Base-by-base conservation (phyloP, 2,888 invertebrate species). In the Limulus polyphemus region DNA sequence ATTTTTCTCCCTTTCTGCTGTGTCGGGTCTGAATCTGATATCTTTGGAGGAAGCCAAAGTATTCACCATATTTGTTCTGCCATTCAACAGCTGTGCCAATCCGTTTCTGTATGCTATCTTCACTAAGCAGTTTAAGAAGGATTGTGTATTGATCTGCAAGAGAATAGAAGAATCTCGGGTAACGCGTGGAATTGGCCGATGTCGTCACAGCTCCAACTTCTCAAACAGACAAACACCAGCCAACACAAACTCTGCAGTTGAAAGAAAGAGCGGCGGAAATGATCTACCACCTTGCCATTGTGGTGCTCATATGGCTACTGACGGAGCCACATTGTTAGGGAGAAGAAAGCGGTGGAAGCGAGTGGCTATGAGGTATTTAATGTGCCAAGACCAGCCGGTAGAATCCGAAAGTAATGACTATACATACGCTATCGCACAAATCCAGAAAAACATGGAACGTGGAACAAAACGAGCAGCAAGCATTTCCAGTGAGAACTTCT, bases 71-170 rank as follows among this genome's bases (percentile, higher is more conserved):
- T 95, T 98, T 76, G 87, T 98, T 61, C 80, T 97, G 71, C 97
- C 98, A 1, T 79, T 98, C 67, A 98, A 98, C 78, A 91, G 92
- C 13, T 97, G 95, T 77, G 94, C 95, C 78, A 98, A 98, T 79
- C 98, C 98, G 0, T 97, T 97, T 76, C 83, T 98, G 47, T 98
- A 98, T 77, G 97, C 97, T 58, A 95, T 97, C 70, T 84, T 97
- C 73, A 97, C 97, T 10, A 95, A 97, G 75, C 94, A 95, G 77
- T 95, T 95, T 77, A 95, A 95, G 78, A 92, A 93, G 78, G 95
- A 97, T 79, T 95, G 95, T 79, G 89, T 94, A 4, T 84, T 91
- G 75, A 87, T 95, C 63, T 95, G 94, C 79, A 93, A 94, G 76
- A 89, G 94, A 17, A 91, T 97, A 71, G 95, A 97, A 76, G 95